These are phyloP conservation scores for Cyrtodaria siliqua DNA, from an alignment of 2,888 invertebrate species.

Conservation along the genomic window DNA sequence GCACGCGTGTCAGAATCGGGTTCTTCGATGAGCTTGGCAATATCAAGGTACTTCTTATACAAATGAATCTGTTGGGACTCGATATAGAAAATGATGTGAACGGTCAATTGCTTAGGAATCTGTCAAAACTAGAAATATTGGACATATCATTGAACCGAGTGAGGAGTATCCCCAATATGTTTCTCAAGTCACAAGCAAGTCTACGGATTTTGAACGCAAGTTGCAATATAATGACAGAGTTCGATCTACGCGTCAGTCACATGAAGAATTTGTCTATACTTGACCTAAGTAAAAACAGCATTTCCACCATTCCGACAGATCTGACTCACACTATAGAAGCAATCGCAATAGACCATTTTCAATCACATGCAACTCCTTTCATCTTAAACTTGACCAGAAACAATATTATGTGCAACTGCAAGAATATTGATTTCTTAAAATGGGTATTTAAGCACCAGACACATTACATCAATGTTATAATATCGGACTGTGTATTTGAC, in stretches of 20 bases:
- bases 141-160: constrained; percentile 24
- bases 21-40: constrained; percentile 28
- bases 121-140: constrained; percentile 16
- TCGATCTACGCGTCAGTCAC: constrained; percentile 25
- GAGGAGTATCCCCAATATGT: constrained; percentile 8
- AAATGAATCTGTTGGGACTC: constrained; percentile 13
- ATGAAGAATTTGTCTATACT: constrained; percentile 18
- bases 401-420: constrained; percentile 20
- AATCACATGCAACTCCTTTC: not conserved
- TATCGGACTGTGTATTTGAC: constrained; percentile 18
- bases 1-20: constrained; percentile 9
- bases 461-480: not conserved
- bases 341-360: constrained; percentile 4
- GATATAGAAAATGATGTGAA: constrained; percentile 10
- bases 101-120: constrained; percentile 13
- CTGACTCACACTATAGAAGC: constrained; percentile 4
- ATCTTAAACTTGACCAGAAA: constrained; percentile 23
- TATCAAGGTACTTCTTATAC: constrained; percentile 12
- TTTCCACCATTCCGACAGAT: constrained; percentile 4
- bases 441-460: constrained; percentile 14
- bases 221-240: constrained; percentile 19
- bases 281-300: constrained; percentile 20
- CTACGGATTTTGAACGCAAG: constrained; percentile 3
- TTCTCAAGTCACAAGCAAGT: constrained; percentile 16
- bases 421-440: constrained; percentile 29